Evolutionary conservation across 1,140 invertebrate species (phyloP).

Genomic region (Trinorchestia longiramus): DNA sequence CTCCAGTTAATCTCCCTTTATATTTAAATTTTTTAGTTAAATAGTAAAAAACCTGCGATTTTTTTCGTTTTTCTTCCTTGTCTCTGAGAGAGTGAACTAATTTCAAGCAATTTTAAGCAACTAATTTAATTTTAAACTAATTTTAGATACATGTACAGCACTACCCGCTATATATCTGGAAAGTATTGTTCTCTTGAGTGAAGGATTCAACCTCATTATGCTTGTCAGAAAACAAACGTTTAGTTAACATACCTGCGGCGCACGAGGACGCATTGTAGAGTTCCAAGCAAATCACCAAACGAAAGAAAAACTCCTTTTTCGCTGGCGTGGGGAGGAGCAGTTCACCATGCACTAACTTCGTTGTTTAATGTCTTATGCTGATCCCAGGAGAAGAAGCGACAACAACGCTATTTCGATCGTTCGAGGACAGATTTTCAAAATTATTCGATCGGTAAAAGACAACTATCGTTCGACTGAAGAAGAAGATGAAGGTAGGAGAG

Average conservation of each 20-base stretch:
- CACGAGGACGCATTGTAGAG: background rate
- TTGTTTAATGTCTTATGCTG: background rate
- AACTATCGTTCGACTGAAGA: background rate
- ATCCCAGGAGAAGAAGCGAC: background rate
- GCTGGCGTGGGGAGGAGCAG: background rate
- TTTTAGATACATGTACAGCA: too few species aligned
- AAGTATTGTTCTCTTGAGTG: too few species aligned
- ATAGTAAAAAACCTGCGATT: too few species aligned
- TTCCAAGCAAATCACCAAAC: background rate
- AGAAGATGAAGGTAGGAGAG: slow-evolving; percentile 3
- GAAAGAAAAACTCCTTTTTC: background rate
- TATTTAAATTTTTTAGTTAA: too few species aligned
- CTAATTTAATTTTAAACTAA: too few species aligned
- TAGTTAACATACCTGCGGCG: background rate
- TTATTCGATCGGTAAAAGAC: background rate
- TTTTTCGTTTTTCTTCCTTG: too few species aligned
- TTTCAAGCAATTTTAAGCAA: too few species aligned
- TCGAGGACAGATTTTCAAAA: background rate
- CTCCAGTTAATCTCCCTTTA: too few species aligned
- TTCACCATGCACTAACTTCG: background rate
- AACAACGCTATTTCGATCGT: background rate
- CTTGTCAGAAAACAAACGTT: too few species aligned
- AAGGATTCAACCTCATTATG: too few species aligned
- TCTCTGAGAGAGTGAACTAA: too few species aligned
- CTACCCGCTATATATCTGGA: too few species aligned